These are phyloP conservation scores for Leptopilina clavipes DNA, from an alignment of 1,140 invertebrate genomes.

Conservation along the genomic window DNA sequence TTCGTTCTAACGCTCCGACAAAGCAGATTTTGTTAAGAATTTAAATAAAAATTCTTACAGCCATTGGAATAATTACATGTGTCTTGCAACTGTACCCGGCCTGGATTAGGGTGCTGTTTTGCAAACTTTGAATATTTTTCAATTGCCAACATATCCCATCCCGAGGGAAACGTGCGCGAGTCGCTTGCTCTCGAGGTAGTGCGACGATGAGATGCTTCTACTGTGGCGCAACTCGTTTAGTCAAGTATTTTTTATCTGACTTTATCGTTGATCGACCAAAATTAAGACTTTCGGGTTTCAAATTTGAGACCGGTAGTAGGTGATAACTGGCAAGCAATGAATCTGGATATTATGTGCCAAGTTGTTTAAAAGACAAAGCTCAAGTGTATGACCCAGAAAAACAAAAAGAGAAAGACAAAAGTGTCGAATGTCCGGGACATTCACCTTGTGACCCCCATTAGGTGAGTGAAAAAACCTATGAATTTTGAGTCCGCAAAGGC, in stretches of 20 bases:
- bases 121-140: slow-evolving; percentile 37
- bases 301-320: not conserved
- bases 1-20: slow-evolving; percentile 35
- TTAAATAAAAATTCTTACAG: not conserved
- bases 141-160: slow-evolving; percentile 25
- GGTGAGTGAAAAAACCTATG: slow-evolving; percentile 16
- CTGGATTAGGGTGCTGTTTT: slow-evolving; percentile 53
- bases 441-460: not conserved
- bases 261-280: not conserved
- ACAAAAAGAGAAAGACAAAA: slow-evolving; percentile 8
- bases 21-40: slow-evolving; percentile 12
- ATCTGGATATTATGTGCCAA: not conserved
- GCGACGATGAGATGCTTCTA: slow-evolving; percentile 26
- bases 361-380: not conserved
- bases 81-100: slow-evolving; percentile 44
- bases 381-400: not conserved
- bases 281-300: not conserved
- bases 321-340: not conserved
- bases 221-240: not conserved
- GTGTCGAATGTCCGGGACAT: slow-evolving; percentile 11
- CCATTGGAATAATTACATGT: not conserved
- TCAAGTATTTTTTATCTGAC: slow-evolving; percentile 9
- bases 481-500: not conserved
- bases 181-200: slow-evolving; percentile 28
- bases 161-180: slow-evolving; percentile 33